Conservation (phyloP, 2,113 vertebrate genomes). For the Caranx melampygus region DNA sequence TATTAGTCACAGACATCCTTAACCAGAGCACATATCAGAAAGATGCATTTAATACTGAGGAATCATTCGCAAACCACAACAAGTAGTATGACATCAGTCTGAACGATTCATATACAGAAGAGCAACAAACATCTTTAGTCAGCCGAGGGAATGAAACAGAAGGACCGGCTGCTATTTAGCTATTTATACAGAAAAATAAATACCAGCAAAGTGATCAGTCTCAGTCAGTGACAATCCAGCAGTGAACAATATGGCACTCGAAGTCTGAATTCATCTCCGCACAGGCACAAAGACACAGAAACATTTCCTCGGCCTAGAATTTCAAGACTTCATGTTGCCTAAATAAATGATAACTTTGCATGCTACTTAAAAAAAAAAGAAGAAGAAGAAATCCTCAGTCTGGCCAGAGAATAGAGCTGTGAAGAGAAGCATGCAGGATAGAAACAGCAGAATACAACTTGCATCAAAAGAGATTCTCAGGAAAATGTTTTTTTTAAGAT, state of each 20-base stretch:
- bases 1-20: conserved; percentile 52
- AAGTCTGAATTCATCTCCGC: conserved; percentile 54
- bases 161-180: conserved; percentile 30
- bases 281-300: conserved; percentile 42
- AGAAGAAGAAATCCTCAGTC: not conserved
- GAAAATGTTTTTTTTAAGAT: conserved; percentile 33
- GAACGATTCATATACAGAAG: conserved; percentile 53
- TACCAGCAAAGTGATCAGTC: conserved; percentile 33
- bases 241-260: conserved; percentile 54
- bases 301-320: conserved; percentile 18
- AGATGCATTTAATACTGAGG: conserved; percentile 59
- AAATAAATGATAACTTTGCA: conserved; percentile 40
- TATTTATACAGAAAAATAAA: conserved; percentile 60
- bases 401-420: conserved; percentile 26
- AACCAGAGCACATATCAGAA: conserved; percentile 45
- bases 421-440: conserved; percentile 51
- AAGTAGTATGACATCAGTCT: conserved; percentile 32
- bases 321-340: conserved; percentile 39
- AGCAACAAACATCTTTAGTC: conserved; percentile 55
- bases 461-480: conserved; percentile 58
- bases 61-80: conserved; percentile 20
- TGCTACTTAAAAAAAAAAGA: conserved; percentile 38
- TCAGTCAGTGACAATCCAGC: conserved; percentile 51
- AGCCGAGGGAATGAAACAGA: conserved; percentile 37
- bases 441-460: conserved; percentile 44